phyloP scores from a whole-genome alignment of 2,888 invertebrate genomes.

The Aricia artaxerxes region DNA sequence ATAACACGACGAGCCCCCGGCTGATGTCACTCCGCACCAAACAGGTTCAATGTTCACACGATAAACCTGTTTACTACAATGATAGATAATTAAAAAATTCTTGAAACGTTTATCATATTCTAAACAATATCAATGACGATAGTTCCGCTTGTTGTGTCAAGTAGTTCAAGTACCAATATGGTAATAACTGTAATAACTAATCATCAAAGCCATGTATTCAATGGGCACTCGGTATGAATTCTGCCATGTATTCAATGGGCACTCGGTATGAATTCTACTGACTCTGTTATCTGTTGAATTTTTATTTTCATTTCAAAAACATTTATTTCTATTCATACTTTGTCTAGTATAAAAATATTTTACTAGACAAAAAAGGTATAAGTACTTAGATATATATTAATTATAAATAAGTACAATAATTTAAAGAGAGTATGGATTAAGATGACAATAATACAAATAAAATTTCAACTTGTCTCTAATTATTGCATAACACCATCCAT shows the following conservation, averaged over 20 bases:
- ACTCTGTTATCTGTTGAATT: not conserved
- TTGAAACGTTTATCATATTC: slow-evolving; percentile 14
- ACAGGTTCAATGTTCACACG: slow-evolving; percentile 44
- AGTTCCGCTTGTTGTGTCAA: not conserved
- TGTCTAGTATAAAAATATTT: too few relatives aligned
- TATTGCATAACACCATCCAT: not conserved
- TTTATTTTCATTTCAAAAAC: not conserved
- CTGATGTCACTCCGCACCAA: slow-evolving; percentile 36
- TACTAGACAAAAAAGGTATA: too few relatives aligned
- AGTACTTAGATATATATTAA: too few relatives aligned
- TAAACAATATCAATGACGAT: slow-evolving; percentile 3
- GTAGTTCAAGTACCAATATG: not conserved
- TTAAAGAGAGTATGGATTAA: too few relatives aligned
- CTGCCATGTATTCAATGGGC: not conserved
- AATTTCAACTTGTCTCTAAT: not conserved
- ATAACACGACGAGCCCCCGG: slow-evolving; percentile 42
- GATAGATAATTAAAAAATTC: slow-evolving; percentile 22
- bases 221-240: not conserved
- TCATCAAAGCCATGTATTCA: too few relatives aligned
- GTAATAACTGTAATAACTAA: not conserved
- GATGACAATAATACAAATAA: not conserved
- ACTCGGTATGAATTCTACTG: not conserved
- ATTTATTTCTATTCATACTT: not conserved
- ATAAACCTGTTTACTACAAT: slow-evolving; percentile 41
- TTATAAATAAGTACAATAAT: too few relatives aligned